Conservation (phyloP, 2,888 invertebrate species). For the Steinernema scapterisci region DNA sequence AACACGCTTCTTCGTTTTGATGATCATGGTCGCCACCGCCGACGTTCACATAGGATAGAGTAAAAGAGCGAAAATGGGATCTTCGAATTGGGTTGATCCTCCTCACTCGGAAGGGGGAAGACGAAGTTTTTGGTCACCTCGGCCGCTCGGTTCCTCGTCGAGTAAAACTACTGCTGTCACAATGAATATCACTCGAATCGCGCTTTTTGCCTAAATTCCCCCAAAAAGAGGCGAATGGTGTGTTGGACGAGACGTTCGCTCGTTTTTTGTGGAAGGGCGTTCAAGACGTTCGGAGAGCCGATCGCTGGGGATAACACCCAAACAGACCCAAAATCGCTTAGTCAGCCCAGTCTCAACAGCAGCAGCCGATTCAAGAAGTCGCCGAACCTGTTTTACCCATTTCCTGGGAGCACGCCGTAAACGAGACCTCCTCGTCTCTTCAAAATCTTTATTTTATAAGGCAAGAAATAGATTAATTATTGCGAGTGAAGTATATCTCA, state of each 20-base stretch:
- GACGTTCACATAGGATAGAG: no score
- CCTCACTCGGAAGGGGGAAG: not conserved
- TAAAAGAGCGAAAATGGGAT: not conserved
- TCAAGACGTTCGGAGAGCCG: not conserved
- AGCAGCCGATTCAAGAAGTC: no score
- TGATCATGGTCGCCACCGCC: no score
- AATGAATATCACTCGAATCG: not conserved
- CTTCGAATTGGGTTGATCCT: slow-evolving; percentile 32
- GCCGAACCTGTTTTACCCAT: slow-evolving; percentile 10
- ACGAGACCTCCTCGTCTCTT: not conserved
- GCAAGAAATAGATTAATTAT: not conserved
- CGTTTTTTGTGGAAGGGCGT: slow-evolving; percentile 24
- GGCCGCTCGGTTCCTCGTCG: not conserved
- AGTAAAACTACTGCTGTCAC: not conserved
- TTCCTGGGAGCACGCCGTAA: not conserved
- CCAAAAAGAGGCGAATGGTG: not conserved
- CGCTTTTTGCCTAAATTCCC: not conserved
- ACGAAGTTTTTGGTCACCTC: slow-evolving; percentile 2
- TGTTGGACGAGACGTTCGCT: not conserved
- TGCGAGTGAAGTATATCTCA: not conserved
- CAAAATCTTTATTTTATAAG: slow-evolving; percentile 5
- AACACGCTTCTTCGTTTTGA: not conserved
- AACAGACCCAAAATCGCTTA: no score
- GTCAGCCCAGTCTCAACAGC: no score
- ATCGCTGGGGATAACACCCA: not conserved